Evolutionary conservation across 2,888 invertebrate species (phyloP), one percentile per base, ranked within the genome.

Genomic region (Teleiodes luculella): DNA sequence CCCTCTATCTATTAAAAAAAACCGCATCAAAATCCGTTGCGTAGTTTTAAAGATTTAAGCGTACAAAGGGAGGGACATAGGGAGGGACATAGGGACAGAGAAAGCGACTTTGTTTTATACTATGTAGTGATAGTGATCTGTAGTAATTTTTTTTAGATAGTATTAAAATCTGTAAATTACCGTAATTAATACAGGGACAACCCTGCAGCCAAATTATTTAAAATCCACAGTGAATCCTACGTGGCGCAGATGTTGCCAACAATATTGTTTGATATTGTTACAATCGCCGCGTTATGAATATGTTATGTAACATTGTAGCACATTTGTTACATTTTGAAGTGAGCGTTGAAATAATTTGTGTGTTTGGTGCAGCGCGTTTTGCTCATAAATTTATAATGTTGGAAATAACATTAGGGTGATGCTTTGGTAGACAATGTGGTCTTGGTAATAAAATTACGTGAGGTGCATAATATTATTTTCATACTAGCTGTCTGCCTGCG

Each of bases 221-320:
- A 11, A 13, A 43, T 43, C 24, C 43, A 43, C 24, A 43, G 43
- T 6, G 43, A 39, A 39, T 16, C 39, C 16, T 14, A 39, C 39
- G 10, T 20, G 43, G 7, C 20, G 24, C 43, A 43, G 43, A 43
- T 43, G 43, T 43, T 20, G 1, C 43, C 20, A 43, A 13, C 43
- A 43, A 43, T 18, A 43, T 43, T 43, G 43, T 43, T 43, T 43
- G 43, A 20, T 43, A 39, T 39, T 39, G 18, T 39, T 16, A 14
- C 39, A 39, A 39, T 39, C 39, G 39, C 39, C 16, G 10, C 39
- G 39, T 39, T 39, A 39, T 39, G 39, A 39, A 39, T 39, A 39
- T 39, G 39, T 39, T 39, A 39, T 36, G 36, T 36, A 13, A 36
- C 39, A 39, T 10, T 39, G 39, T 39, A 18, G 10, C 1, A 39